Evolutionary conservation across 2,888 invertebrate species (phyloP), one percentile per base, ranked within the genome.

Genomic region (Eledona agricola): DNA sequence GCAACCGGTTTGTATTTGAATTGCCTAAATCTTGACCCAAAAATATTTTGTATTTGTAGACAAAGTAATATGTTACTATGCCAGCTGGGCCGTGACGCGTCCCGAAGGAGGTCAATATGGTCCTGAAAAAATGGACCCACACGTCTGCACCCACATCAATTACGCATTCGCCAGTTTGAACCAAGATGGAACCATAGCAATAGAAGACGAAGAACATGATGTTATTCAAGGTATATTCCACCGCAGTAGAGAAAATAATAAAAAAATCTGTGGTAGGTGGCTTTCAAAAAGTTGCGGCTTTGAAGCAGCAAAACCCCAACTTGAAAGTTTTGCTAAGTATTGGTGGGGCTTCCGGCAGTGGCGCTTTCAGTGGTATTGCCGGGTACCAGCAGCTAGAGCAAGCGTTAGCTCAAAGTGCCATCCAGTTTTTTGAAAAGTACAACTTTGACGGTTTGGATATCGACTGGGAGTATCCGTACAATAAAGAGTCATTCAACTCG

Each of bases 291-390:
- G 59, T 32, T 32, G 54, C 62, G 5, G 51, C 20, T 5, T 37
- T 51, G 20, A 51, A 51, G 20, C n/a, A 43, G 25, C 16, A 15
- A 15, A 51, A 51, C 20, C 51, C 51, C 1, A 25, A 45, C 13
- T 17, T 51, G n/a, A 51, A 51, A 37, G 51, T 51, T 0, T 10
- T 51, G 3, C 19, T 51, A 4, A 51, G 51, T 28, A 23, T 51
- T 11, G 51, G 51, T 1, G 43, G 43, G 6, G 87, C 84, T 83
- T 84, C 81, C 64, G 86, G 87, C 70, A 73, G 73, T 3, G 5
- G 10, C 2, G 64, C 45, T n/a, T 75, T 67, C 45, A n/a, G n/a
- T n/a, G n/a, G n/a, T n/a, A n/a, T n/a, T n/a, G n/a, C n/a, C n/a
- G n/a, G n/a, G n/a, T n/a, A n/a, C n/a, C 11, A 12, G 2, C 23